Evolutionary conservation across 2,113 vertebrate species (phyloP).

Genomic region (Mustela lutreola): DNA sequence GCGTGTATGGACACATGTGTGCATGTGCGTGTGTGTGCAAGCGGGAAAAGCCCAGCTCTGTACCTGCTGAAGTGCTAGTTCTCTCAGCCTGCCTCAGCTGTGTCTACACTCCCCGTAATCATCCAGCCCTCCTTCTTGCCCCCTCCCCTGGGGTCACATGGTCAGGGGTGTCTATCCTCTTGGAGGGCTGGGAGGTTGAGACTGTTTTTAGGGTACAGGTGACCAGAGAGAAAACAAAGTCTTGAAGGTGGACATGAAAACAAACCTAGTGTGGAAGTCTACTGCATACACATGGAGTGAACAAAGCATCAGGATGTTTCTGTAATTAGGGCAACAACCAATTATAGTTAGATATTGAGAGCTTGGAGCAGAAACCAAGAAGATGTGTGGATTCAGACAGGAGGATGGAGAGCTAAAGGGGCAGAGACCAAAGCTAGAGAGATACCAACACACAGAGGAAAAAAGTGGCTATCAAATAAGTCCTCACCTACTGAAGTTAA

Average conservation of each 20-base stretch:
- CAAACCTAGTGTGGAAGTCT: not conserved
- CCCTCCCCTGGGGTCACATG: too few species aligned
- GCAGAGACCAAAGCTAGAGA: slow-evolving; percentile 15
- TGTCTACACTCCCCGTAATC: not conserved
- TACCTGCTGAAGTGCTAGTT: not conserved
- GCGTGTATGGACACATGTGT: not conserved
- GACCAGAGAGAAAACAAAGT: not conserved
- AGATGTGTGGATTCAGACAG: slow-evolving; percentile 1
- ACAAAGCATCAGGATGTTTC: not conserved
- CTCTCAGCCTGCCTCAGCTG: not conserved
- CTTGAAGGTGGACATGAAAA: not conserved
- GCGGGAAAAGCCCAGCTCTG: not conserved
- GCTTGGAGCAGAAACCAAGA: not conserved
- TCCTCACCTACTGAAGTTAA: not conserved
- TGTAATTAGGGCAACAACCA: not conserved
- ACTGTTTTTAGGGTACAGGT: not conserved
- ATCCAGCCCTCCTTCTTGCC: not conserved
- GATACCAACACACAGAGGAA: not conserved
- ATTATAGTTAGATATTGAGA: not conserved
- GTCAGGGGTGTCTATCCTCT: not conserved
- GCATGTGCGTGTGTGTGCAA: too few species aligned
- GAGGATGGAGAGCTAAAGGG: not conserved
- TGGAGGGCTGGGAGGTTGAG: not conserved
- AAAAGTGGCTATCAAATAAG: not conserved
- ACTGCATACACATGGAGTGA: not conserved